Base-by-base conservation (phyloP, 1,140 invertebrate genomes). In the Bombus haemorrhoidalis region DNA sequence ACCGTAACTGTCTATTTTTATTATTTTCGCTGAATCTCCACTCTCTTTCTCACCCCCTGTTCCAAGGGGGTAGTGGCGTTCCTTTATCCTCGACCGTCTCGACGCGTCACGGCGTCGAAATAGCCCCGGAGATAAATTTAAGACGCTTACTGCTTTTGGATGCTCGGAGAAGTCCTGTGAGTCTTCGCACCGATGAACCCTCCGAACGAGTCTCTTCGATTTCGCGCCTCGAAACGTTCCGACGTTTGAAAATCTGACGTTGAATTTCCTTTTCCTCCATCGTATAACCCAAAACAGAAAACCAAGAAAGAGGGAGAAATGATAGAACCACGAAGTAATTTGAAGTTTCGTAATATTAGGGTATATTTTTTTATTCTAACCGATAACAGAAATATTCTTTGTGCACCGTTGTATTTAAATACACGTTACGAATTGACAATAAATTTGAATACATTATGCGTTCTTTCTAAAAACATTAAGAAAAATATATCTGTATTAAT, bases 91-190 rank as follows among this genome's bases (percentile, higher is more conserved):
- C 84, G 84, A 57, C 64, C 77, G 72, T 41, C 84, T 68, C 77
- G 89, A 83, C 75, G 82, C 82, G 81, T 86, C 85, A 75, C 89
- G 89, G 80, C 88, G 90, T 87, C 87, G 86, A 90, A 93, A 94
- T 92, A 91, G 92, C 88, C 88, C 28, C 39, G 89, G 87, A 92
- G 92, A 95, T 94, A 95, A 94, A 95, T 95, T 95, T 93, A 91
- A 93, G 92, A 92, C 92, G 92, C 93, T 94, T 93, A 94, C 92
- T 93, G 93, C 92, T 93, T 94, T 93, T 92, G 93, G 93, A 95
- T 95, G 92, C 91, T 92, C 93, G 91, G 91, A 93, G n/a, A 81
- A 72, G 37, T 53, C 18, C 47, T 12, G 64, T 34, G 34, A 64
- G 9, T 62, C 53, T 93, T 92, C 89, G 69, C 34, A 15, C 92